Percentiles rank a stretch among this genome's conserved stretches.
Evolutionary conservation across 2,888 invertebrate genomes (phyloP).

Genomic region (Lacanobia oleracea): DNA sequence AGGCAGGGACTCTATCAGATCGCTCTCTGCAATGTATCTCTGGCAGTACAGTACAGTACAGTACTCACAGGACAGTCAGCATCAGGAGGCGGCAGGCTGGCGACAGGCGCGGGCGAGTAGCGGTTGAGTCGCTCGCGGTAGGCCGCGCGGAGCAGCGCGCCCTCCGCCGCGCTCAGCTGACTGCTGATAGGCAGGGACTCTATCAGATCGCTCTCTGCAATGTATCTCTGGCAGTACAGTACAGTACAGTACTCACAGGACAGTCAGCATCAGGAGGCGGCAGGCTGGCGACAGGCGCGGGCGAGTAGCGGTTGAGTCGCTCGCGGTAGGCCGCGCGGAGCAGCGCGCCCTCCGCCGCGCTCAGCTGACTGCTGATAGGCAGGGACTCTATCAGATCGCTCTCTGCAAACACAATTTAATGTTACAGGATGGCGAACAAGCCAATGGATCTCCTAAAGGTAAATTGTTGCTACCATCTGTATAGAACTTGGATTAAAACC

Average conservation of each 20-base stretch:
- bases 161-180: slow-evolving; percentile 92
- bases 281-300: slow-evolving; percentile 85
- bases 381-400: slow-evolving; percentile 93
- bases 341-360: slow-evolving; percentile 92
- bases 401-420: slow-evolving; percentile 85
- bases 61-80: slow-evolving; percentile 66
- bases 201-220: slow-evolving; percentile 92
- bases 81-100: slow-evolving; percentile 83
- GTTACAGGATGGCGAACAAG: no score
- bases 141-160: slow-evolving; percentile 93
- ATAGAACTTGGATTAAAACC: no score
- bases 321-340: slow-evolving; percentile 95
- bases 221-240: no score
- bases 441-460: no score
- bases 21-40: slow-evolving; percentile 92
- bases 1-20: slow-evolving; percentile 93
- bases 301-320: slow-evolving; percentile 96
- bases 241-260: slow-evolving; percentile 57
- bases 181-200: slow-evolving; percentile 92
- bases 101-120: slow-evolving; percentile 92
- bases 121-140: slow-evolving; percentile 97
- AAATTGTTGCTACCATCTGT: no score
- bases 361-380: slow-evolving; percentile 92
- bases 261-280: slow-evolving; percentile 76
- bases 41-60: no score